Conservation (phyloP, 2,888 invertebrate species). For the Epinotia demarniana region DNA sequence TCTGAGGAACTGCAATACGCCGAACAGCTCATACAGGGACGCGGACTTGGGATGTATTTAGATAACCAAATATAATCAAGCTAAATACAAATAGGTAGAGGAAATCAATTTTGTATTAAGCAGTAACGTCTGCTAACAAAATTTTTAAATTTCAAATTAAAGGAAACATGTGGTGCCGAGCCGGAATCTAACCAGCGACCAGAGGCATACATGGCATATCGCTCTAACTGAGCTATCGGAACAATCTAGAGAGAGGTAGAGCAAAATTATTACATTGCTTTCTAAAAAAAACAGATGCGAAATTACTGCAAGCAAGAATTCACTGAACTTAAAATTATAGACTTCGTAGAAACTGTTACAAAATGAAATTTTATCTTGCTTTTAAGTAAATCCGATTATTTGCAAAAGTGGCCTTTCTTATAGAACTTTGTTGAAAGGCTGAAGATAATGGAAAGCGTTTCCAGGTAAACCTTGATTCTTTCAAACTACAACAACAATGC, state of each 20-base stretch:
- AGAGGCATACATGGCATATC: no score
- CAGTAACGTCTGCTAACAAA: no score
- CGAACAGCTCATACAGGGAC: constrained; percentile 50
- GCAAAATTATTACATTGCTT: background rate
- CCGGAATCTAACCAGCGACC: no score
- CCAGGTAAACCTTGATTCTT: background rate
- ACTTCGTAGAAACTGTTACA: background rate
- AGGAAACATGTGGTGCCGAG: no score
- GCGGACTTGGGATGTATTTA: constrained; percentile 3
- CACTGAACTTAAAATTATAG: constrained; percentile 18
- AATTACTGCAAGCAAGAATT: background rate
- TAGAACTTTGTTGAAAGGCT: constrained; percentile 5
- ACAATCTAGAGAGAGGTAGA: background rate
- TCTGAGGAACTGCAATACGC: constrained; percentile 64
- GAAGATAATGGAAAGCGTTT: background rate
- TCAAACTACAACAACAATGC: constrained; percentile 2
- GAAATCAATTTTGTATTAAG: background rate
- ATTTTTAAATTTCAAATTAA: no score
- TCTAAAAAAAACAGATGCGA: background rate
- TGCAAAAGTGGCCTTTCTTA: constrained; percentile 18
- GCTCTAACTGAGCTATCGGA: no score
- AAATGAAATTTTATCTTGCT: constrained; percentile 4
- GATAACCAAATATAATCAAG: background rate
- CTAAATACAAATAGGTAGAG: background rate
- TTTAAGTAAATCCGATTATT: constrained; percentile 2